Percentiles rank a stretch among this genome's conserved stretches.
phyloP scores from a whole-genome alignment of 2,113 vertebrate species.

The Columbina picui region DNA sequence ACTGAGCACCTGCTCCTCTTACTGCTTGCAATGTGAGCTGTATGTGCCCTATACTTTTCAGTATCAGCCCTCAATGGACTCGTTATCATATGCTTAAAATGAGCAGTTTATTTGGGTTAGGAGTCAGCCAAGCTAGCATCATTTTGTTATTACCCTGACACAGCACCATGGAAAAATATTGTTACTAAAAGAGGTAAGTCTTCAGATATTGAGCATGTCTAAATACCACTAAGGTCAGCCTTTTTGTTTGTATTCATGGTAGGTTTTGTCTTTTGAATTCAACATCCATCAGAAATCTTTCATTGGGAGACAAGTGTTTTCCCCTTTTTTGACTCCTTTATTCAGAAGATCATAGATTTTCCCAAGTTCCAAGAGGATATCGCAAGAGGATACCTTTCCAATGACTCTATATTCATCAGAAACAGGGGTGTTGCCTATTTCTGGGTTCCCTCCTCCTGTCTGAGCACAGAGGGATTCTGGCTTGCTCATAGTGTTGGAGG shows the following conservation, averaged over 20 bases:
- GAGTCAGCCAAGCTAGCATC: not conserved
- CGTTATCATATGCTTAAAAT: not conserved
- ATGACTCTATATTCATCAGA: not conserved
- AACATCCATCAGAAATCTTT: not conserved
- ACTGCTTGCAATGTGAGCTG: not conserved
- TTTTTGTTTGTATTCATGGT: not conserved
- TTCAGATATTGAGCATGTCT: not conserved
- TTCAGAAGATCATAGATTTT: not conserved
- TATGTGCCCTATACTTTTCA: not conserved
- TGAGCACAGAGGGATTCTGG: not conserved
- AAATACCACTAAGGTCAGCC: not conserved
- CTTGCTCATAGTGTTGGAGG: not conserved
- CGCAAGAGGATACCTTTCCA: not conserved
- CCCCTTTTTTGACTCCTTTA: not conserved
- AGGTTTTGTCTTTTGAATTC: not conserved
- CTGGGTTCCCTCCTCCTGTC: not conserved
- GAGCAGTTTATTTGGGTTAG: not conserved
- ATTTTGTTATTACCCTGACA: not conserved
- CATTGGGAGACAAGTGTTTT: not conserved
- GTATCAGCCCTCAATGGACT: not conserved
- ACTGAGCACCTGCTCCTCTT: not conserved
- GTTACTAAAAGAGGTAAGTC: not conserved
- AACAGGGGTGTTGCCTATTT: accelerated
- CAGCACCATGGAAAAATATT: not conserved
- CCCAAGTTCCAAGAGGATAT: too few relatives aligned